Evolutionary conservation across 2,888 invertebrate species (phyloP), one percentile per base, ranked within the genome.

Genomic region (Nesidiocoris tenuis): DNA sequence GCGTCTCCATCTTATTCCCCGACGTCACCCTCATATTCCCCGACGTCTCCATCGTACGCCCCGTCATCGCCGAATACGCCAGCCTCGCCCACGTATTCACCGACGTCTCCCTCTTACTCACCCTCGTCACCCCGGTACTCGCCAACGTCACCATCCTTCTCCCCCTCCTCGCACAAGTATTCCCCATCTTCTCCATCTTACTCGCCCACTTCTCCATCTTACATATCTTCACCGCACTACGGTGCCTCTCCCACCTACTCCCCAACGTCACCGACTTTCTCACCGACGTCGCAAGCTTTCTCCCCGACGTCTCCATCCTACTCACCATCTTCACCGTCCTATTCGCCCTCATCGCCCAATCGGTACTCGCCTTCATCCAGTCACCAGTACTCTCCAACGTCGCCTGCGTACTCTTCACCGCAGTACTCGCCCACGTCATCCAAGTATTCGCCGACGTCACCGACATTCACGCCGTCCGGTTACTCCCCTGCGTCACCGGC

Each of bases 321-420:
- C 63, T 91, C 91, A 80, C 91, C 91, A 0, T 88, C 93, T 0
- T 93, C 78, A 92, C 0, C 89, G 89, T 0, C 91, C 90, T 3
- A 57, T 93, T 93, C 0, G 90, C 89, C 80, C 94, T 90, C 91
- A 0, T 91, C 92, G 0, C 89, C 90, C 76, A 87, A 89, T 78
- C 85, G 90, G 83, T 89, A 93, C 78, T 87, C 88, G 9, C 90
- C 90, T 0, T 87, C 86, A 79, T 83, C 89, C 83, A 90, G 86
- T 79, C 90, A 85, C 54, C 91, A 89, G 83, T 91, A 88, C 57
- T 92, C 93, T 0, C 95, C 95, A 0, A 92, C 93, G 0, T 92
- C 92, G 78, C 95, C 95, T 0, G 91, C 90, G 80, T 95, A 95
- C 83, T 90, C 92, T n/a, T 89, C 89, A 0, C 91, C 91, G 0